Base-by-base conservation (phyloP, 2,888 invertebrate genomes). In the Plusia festucae region DNA sequence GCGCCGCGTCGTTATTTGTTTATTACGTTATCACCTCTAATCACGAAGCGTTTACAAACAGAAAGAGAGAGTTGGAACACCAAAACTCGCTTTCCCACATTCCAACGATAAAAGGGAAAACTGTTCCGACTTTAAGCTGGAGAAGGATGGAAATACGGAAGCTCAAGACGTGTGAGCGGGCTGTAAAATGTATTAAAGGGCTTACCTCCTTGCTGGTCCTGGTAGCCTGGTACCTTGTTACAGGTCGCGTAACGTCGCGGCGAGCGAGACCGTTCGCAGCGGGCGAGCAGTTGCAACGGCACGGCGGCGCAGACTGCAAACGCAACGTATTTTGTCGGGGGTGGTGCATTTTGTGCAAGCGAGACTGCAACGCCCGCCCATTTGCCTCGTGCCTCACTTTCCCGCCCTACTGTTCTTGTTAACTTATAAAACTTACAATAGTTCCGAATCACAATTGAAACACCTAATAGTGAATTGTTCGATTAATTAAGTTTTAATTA, bases 81-180 rank as follows among this genome's bases (percentile, higher is more conserved):
- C 85, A 85, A 94, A 92, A 92, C 93, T 92, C 89, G 91, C 88
- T 94, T 93, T 93, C 91, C 93, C 88, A 93, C 94, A 94, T 94
- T 94, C 95, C 95, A 74, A 71, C 78, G 88, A 90, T 94, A 94
- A 95, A 94, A 95, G 95, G 93, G 95, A 95, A 95, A 95, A 86
- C 91, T 85, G 86, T 85, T 87, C 82, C 83, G 88, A 90, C 82
- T 87, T 88, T 76, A 76, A 82, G 82, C 79, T 74, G 69, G 72
- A 88, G 74, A 78, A 82, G 84, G 93, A 94, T 67, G 81, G 85
- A 76, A 60, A 86, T 87, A 89, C 82, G 81, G 70, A 68, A 69
- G 56, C 32, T 44, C 63, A 61, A 60, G 53, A 66, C 69, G 93
- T 87, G 91, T 72, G 91, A 94, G 86, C 69, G 88, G 84, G 87